Conservation (phyloP, 1,140 invertebrate species). For the Microplitis mediator region DNA sequence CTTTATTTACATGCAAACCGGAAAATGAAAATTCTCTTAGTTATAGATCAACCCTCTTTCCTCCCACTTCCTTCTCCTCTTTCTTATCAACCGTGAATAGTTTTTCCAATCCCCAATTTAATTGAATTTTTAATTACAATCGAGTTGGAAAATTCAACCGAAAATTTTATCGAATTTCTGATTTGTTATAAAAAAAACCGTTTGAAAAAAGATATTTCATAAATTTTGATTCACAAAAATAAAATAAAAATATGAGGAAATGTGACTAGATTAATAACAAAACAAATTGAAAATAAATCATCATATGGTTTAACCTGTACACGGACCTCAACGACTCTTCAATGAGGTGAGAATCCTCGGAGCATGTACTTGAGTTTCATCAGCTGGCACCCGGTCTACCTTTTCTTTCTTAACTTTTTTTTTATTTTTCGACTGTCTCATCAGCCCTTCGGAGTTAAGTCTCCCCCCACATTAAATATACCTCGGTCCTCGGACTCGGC, state of each 20-base stretch:
- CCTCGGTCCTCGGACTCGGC: not conserved
- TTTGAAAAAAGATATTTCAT: too few relatives aligned
- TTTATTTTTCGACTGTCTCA: conserved; percentile 1
- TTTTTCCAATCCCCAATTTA: too few relatives aligned
- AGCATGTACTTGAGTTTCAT: conserved; percentile 6
- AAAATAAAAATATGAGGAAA: too few relatives aligned
- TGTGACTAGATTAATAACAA: too few relatives aligned
- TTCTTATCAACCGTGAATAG: too few relatives aligned
- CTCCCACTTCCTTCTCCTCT: not conserved
- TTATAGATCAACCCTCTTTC: not conserved
- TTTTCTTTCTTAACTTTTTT: not conserved
- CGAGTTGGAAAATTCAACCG: too few relatives aligned
- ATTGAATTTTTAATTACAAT: too few relatives aligned
- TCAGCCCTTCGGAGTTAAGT: not conserved
- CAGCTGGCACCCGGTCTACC: conserved; percentile 23
- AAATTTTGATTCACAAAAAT: too few relatives aligned
- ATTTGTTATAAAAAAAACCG: too few relatives aligned
- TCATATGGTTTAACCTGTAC: not conserved
- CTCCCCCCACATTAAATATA: not conserved
- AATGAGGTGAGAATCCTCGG: not conserved
- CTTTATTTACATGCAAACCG: not conserved
- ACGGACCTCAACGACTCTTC: not conserved
- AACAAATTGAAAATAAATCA: conserved; percentile 9
- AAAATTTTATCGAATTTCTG: too few relatives aligned
- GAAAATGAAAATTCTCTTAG: not conserved